Conservation (phyloP, 2,888 invertebrate genomes). For the Galerucella nymphaeae region DNA sequence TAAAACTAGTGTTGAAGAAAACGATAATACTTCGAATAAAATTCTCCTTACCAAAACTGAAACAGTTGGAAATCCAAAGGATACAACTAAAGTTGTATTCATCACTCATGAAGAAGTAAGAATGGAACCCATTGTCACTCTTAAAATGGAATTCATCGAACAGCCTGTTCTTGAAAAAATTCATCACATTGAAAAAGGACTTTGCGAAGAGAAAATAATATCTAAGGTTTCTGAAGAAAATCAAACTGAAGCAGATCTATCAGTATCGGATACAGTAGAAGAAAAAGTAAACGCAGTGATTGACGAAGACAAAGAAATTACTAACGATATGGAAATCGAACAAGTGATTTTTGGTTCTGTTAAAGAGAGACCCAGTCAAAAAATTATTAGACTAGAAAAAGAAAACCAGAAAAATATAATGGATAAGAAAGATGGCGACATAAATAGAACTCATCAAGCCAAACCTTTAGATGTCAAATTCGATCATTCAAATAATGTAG, state of each 20-base stretch:
- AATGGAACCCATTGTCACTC: conserved; percentile 73
- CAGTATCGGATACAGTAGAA: conserved; percentile 1
- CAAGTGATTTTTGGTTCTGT: conserved; percentile 74
- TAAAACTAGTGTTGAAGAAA: background rate
- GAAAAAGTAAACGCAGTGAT: conserved; percentile 37
- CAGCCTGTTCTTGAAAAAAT: conserved; percentile 52
- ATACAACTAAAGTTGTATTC: conserved; percentile 69
- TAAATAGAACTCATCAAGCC: conserved; percentile 54
- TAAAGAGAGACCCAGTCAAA: conserved; percentile 66
- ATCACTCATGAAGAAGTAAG: conserved; percentile 80
- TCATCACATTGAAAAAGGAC: conserved; percentile 45
- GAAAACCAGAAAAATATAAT: conserved; percentile 48
- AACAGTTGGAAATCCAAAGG: conserved; percentile 45
- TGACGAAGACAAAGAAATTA: conserved; percentile 37
- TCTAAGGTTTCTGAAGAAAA: background rate
- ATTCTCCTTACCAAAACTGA: conserved; percentile 23
- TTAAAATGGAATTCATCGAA: conserved; percentile 72
- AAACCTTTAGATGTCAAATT: conserved; percentile 52
- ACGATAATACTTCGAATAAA: background rate
- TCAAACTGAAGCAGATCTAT: background rate
- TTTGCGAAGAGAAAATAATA: background rate
- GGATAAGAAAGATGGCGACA: conserved; percentile 59
- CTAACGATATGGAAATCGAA: conserved; percentile 61
- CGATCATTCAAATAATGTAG: conserved; percentile 42
- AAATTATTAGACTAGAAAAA: conserved; percentile 29